A percentile compares a stretch with the other conserved stretches of the same genome.
These are phyloP conservation scores for Drosophila sechellia DNA, from an alignment of 1,140 invertebrate species.

Conservation along the genomic window DNA sequence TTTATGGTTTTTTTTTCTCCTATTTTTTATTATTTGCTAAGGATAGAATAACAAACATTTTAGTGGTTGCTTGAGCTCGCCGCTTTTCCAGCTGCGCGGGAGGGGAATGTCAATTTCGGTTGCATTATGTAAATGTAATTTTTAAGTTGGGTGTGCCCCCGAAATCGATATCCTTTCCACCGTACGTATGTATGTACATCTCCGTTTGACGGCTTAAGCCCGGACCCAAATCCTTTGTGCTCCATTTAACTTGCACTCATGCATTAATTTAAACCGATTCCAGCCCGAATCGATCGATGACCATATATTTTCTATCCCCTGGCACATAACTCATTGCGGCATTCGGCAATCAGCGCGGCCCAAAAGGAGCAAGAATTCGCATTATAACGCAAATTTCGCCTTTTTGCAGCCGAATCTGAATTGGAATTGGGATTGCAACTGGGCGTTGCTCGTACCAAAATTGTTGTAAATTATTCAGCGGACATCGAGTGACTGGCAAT, in stretches of 20 bases:
- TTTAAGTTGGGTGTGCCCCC: slow-evolving; percentile 33
- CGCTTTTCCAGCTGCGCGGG: neutral
- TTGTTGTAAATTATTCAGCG: slow-evolving; percentile 75
- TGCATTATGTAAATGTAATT: slow-evolving; percentile 80
- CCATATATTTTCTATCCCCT: slow-evolving; percentile 37
- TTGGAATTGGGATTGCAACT: slow-evolving; percentile 29
- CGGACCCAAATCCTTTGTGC: slow-evolving; percentile 33
- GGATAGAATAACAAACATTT: slow-evolving; percentile 60
- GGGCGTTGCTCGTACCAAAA: slow-evolving; percentile 52
- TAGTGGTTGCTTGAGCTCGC: slow-evolving; percentile 6
- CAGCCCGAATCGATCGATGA: slow-evolving; percentile 24
- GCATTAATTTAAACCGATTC: slow-evolving; percentile 42
- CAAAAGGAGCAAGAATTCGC: slow-evolving; percentile 30
- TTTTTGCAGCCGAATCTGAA: slow-evolving; percentile 34
- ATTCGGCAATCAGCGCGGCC: slow-evolving; percentile 30
- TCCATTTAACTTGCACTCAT: slow-evolving; percentile 44
- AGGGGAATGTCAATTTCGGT: slow-evolving; percentile 58
- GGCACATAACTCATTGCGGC: slow-evolving; percentile 47
- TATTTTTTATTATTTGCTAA: slow-evolving; percentile 29
- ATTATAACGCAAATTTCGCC: slow-evolving; percentile 52
- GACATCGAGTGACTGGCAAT: slow-evolving; percentile 69
- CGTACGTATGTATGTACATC: no score
- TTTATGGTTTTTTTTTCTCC: slow-evolving; percentile 56
- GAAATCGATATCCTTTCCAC: neutral
- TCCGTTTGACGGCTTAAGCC: slow-evolving; percentile 11